Evolutionary conservation across 2,113 vertebrate genomes (phyloP), one percentile per base, ranked within the genome.

Genomic region (Trematocara zebra): DNA sequence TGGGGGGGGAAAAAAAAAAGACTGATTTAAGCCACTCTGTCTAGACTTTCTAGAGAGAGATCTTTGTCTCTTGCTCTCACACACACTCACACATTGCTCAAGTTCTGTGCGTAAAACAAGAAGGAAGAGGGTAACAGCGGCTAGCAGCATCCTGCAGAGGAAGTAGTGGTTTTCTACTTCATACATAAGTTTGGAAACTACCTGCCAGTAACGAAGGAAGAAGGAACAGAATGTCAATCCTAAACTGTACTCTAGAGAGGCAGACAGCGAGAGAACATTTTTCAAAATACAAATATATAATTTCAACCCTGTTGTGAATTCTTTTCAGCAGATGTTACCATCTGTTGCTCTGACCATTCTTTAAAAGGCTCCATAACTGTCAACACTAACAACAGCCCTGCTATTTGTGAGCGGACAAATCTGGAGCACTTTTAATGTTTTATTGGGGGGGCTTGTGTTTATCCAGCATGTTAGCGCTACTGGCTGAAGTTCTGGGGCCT

Each of bases 161-260:
- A 94, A 93, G 90, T 57, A 79, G 59, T 83, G 61, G 72, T 87
- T 88, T 89, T 49, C 57, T 80, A 42, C 44, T 61, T 23, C 57
- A 15, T 11, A 78, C 72, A 49, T 15, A 54, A 81, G 28, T 87
- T 83, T 88, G 53, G 81, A 88, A 90, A 93, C 80, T 54, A 86
- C 59, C 83, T 17, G 47, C 44, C 14, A 42, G 64, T 47, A 78
- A 54, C 40, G 40, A 82, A 33, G 44, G 6, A 81, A 74, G 35
- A 80, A 54, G 20, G 74, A 33, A 51, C 40, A 26, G 3, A 64
- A 8, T 26, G 18, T 26, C 42, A 67, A 85, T 78, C 5, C 40
- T 56, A 52, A 40, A 82, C 33, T 79, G 67, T 67, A 74, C 3
- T 23, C n/a, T 59, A 28, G 10, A 33, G 5, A 76, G 37, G 11